phyloP scores from a whole-genome alignment of 92 coral and sea anemone species.

The Zoanthus gigantus region DNA sequence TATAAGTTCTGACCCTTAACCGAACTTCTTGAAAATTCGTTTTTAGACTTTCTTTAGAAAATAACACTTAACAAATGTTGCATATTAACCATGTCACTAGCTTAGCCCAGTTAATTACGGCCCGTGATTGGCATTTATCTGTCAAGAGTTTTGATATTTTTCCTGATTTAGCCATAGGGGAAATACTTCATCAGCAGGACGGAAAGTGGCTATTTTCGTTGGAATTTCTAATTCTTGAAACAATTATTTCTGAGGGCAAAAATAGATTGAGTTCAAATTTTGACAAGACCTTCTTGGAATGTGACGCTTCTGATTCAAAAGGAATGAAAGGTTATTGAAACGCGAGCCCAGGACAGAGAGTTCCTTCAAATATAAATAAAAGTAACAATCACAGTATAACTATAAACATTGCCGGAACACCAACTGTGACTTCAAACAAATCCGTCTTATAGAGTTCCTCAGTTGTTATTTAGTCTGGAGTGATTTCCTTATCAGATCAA shows the following conservation, averaged over 20 bases:
- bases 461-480: background rate
- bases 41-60: background rate
- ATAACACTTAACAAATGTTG: background rate
- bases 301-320: background rate
- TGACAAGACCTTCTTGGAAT: background rate
- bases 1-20: too few species aligned
- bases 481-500: constrained; percentile 15
- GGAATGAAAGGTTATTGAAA: background rate
- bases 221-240: background rate
- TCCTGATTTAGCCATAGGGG: background rate
- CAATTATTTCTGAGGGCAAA: background rate
- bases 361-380: background rate
- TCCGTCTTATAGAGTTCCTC: background rate
- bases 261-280: background rate
- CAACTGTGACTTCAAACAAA: constrained; percentile 3
- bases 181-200: constrained; percentile 17
- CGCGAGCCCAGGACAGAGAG: background rate
- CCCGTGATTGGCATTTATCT: background rate
- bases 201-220: background rate
- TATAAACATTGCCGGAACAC: constrained; percentile 7
- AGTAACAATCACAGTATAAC: background rate
- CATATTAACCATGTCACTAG: background rate
- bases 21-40: too few species aligned
- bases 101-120: background rate
- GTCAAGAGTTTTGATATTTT: constrained; percentile 2